Conservation (phyloP, 2,797 vertebrate species). For the Sebastes aleutianus region DNA sequence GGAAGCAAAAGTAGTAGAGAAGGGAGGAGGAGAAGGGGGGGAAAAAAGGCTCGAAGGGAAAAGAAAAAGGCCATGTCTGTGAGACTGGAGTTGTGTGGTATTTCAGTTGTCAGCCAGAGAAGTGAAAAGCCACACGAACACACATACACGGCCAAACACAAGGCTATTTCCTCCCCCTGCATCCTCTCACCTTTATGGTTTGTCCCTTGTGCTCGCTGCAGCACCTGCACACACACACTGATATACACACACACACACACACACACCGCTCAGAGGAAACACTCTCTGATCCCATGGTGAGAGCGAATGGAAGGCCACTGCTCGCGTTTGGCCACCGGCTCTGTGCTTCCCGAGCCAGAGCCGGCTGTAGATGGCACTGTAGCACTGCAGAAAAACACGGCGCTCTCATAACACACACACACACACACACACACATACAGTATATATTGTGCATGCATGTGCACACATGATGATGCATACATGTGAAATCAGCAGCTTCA, state of each 20-base stretch:
- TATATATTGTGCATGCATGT: background rate
- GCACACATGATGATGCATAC: conserved; percentile 19
- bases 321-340: conserved; percentile 48
- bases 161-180: conserved; percentile 49
- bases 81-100: conserved; percentile 53
- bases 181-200: conserved; percentile 60
- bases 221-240: conserved; percentile 3
- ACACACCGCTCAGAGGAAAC: conserved; percentile 33
- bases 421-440: background rate
- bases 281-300: conserved; percentile 56
- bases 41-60: conserved; percentile 21
- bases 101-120: conserved; percentile 67
- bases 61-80: conserved; percentile 61
- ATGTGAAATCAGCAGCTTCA: background rate
- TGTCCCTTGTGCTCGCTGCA: conserved; percentile 32
- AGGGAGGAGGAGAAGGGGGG: background rate
- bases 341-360: background rate
- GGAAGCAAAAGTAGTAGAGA: background rate
- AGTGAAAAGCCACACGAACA: conserved; percentile 46
- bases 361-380: conserved; percentile 76
- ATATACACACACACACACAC: conserved; percentile 5
- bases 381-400: conserved; percentile 57
- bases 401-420: background rate
- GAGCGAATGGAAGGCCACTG: conserved; percentile 61
- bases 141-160: conserved; percentile 32